Evolutionary conservation across 2,888 invertebrate genomes (phyloP).

Genomic region (Drosophila nr. perissopoda): DNA sequence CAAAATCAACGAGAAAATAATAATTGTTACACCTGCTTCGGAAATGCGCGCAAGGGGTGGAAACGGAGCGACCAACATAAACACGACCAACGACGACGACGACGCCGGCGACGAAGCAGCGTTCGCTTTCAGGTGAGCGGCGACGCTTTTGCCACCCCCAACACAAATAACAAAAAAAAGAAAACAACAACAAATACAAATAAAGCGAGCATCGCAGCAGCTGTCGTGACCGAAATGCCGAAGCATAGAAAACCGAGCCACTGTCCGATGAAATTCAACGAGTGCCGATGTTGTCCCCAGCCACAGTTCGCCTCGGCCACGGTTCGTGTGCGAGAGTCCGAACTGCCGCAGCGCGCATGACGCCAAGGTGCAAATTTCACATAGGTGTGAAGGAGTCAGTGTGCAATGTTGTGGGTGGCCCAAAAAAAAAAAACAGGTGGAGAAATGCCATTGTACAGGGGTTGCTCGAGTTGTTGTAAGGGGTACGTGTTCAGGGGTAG

Average conservation of each 20-base stretch:
- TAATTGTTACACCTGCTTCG: constrained; percentile 84
- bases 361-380: constrained; percentile 73
- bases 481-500: constrained; percentile 48
- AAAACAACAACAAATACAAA: constrained; percentile 2
- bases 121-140: constrained; percentile 70
- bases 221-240: constrained; percentile 53
- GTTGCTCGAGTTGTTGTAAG: constrained; percentile 38
- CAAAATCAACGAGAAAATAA: constrained; percentile 83
- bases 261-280: constrained; percentile 28
- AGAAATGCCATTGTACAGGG: constrained; percentile 21
- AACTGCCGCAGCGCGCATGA: constrained; percentile 75
- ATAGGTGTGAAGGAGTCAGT: constrained; percentile 56
- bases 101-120: constrained; percentile 29
- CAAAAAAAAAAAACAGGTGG: constrained; percentile 3
- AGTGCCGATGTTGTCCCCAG: constrained; percentile 42
- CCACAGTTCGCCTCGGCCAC: constrained; percentile 12
- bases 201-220: constrained; percentile 26
- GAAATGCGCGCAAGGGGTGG: constrained; percentile 67
- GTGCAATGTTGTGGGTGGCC: constrained; percentile 39
- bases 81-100: constrained; percentile 47
- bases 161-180: neutral
- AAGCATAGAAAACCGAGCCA: constrained; percentile 61
- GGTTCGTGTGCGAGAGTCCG: constrained; percentile 58
- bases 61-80: constrained; percentile 45
- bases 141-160: constrained; percentile 45